These are phyloP conservation scores for Picus viridis DNA, from an alignment of 2,797 vertebrate genomes.

Conservation along the genomic window DNA sequence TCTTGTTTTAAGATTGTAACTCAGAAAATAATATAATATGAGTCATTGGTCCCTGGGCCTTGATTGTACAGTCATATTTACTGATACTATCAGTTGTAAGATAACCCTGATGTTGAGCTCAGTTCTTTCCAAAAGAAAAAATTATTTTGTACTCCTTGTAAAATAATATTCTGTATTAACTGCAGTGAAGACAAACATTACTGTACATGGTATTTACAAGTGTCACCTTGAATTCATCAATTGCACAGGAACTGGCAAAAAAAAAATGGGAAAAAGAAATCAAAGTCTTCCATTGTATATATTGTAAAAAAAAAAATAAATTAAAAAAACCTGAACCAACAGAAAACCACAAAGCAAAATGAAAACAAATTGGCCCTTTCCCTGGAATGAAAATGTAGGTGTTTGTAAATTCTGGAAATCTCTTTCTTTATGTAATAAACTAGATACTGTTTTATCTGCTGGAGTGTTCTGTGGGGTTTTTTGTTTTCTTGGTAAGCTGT, in stretches of 20 bases:
- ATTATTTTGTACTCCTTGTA: constrained; percentile 81
- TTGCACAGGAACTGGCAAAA: constrained; percentile 78
- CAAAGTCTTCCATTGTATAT: constrained; percentile 87
- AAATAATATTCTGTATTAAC: constrained; percentile 78
- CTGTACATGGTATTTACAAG: constrained; percentile 76
- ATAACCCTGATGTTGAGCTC: constrained; percentile 79
- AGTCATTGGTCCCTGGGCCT: constrained; percentile 81
- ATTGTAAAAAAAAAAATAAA: constrained; percentile 76
- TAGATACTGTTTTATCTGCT: constrained; percentile 86
- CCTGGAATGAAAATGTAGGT: constrained; percentile 83
- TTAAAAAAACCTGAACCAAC: background rate
- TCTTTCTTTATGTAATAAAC: constrained; percentile 90
- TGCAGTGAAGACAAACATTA: constrained; percentile 75
- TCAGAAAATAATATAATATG: constrained; percentile 84
- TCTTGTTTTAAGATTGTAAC: constrained; percentile 85
- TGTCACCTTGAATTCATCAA: constrained; percentile 72
- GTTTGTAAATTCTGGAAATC: constrained; percentile 88
- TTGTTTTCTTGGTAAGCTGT: constrained; percentile 55
- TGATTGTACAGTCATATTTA: constrained; percentile 83
- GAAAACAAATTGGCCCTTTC: constrained; percentile 73
- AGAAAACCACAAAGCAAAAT: constrained; percentile 44
- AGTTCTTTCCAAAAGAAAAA: constrained; percentile 80
- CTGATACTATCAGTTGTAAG: constrained; percentile 83
- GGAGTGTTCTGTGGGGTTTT: constrained; percentile 27
- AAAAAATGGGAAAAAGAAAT: constrained; percentile 77